These are phyloP conservation scores for Dolichomitus sp. DNA, from an alignment of 2,888 invertebrate species.

Conservation along the genomic window DNA sequence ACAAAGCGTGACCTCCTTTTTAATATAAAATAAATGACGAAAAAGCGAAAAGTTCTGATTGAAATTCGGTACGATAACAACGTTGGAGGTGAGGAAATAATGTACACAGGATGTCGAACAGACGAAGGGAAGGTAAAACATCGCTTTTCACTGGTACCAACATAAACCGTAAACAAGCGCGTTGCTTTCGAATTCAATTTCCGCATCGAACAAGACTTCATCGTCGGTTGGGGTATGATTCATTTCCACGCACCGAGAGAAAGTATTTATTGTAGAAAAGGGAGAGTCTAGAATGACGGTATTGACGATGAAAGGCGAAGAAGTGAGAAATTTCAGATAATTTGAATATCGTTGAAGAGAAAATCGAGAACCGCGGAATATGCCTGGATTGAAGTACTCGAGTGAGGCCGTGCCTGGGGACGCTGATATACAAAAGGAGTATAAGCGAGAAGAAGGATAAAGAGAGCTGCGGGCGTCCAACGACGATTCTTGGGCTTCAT, in stretches of 20 bases:
- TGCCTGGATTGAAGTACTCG: slow-evolving; percentile 32
- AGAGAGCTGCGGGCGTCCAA: slow-evolving; percentile 17
- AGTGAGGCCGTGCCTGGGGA: slow-evolving; percentile 8
- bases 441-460: slow-evolving; percentile 32
- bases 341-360: slow-evolving; percentile 35
- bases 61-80: slow-evolving; percentile 8
- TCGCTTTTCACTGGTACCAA: neutral
- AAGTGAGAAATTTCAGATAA: slow-evolving; percentile 34
- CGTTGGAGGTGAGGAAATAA: neutral
- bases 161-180: slow-evolving; percentile 13
- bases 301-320: slow-evolving; percentile 20
- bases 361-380: slow-evolving; percentile 41
- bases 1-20: slow-evolving; percentile 11
- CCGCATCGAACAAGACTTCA: slow-evolving; percentile 10
- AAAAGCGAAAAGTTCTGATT: slow-evolving; percentile 7
- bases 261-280: neutral
- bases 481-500: slow-evolving; percentile 31
- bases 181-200: slow-evolving; percentile 37
- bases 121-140: neutral
- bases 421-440: slow-evolving; percentile 27
- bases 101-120: neutral
- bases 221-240: slow-evolving; percentile 9
- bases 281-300: slow-evolving; percentile 6
- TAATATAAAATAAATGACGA: neutral
- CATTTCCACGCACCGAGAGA: neutral